Percentiles rank a stretch among this genome's conserved stretches.
Conservation (phyloP, 2,797 vertebrate species). For the Tympanoctomys barrerae region DNA sequence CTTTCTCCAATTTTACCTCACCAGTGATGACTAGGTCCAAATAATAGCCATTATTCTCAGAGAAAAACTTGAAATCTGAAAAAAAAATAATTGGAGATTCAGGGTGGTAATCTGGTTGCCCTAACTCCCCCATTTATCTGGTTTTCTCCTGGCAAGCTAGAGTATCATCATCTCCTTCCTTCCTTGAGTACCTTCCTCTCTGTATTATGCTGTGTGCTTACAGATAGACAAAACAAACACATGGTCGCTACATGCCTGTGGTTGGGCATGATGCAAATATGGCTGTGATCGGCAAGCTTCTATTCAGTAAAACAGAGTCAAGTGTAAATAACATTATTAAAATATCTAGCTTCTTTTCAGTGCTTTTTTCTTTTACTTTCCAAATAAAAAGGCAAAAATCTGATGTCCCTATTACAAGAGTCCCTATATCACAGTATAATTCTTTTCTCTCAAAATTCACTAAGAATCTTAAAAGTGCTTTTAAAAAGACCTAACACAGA, state of each 20-base stretch:
- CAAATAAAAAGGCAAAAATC: not conserved
- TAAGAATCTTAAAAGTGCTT: slow-evolving; percentile 1
- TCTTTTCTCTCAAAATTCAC: slow-evolving; percentile 13
- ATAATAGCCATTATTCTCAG: not conserved
- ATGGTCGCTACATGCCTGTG: no score
- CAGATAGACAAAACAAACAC: not conserved
- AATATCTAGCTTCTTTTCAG: not conserved
- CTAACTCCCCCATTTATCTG: not conserved
- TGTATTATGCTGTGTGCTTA: not conserved
- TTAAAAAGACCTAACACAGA: not conserved
- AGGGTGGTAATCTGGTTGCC: not conserved
- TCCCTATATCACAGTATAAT: not conserved
- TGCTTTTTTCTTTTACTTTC: not conserved
- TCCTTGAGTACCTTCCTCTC: not conserved
- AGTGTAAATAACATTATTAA: not conserved
- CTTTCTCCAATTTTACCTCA: not conserved
- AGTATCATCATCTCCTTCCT: not conserved
- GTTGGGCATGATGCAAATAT: not conserved
- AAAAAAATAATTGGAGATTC: slow-evolving; percentile 72
- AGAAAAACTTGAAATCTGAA: slow-evolving; percentile 23
- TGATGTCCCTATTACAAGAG: not conserved
- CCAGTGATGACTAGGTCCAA: not conserved
- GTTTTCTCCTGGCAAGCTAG: not conserved
- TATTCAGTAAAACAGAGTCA: not conserved
- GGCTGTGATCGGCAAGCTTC: not conserved